Conservation (phyloP, 2,888 invertebrate species). For the Eupithecia abbreviata region DNA sequence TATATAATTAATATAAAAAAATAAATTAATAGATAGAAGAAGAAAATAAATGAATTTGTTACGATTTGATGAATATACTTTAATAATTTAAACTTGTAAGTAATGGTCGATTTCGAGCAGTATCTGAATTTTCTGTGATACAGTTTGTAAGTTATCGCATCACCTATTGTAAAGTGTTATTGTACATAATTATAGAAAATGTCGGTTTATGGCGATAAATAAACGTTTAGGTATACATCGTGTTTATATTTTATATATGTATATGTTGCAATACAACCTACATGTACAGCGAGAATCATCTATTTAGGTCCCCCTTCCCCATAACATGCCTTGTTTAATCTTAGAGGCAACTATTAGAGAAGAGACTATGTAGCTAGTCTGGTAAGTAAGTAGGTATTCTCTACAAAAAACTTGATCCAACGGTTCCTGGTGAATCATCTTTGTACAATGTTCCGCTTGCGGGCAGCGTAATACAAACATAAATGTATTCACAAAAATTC, state of each 20-base stretch:
- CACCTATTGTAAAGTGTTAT: constrained; percentile 41
- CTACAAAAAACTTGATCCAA: neutral
- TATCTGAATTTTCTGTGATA: constrained; percentile 83
- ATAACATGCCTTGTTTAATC: neutral
- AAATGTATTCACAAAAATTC: constrained; percentile 33
- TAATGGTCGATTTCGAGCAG: constrained; percentile 80
- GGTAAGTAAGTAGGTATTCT: neutral
- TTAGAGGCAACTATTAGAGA: neutral
- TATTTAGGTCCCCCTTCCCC: neutral
- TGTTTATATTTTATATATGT: constrained; percentile 17
- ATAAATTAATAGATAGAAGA: neutral
- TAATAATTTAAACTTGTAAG: constrained; percentile 35
- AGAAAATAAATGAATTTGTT: neutral
- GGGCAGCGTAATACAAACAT: constrained; percentile 17
- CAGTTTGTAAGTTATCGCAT: constrained; percentile 73
- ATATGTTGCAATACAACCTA: neutral
- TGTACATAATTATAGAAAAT: constrained; percentile 52
- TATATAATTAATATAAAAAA: neutral
- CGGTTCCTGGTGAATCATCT: constrained; percentile 10
- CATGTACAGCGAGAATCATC: neutral
- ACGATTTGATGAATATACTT: neutral
- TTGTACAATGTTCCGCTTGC: constrained; percentile 22
- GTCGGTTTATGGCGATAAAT: constrained; percentile 74
- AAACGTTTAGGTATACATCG: constrained; percentile 69
- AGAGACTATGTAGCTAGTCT: too few relatives aligned